Conservation (phyloP, 64 coral and sea anemone species). For the Exaiptasia diaphana region DNA sequence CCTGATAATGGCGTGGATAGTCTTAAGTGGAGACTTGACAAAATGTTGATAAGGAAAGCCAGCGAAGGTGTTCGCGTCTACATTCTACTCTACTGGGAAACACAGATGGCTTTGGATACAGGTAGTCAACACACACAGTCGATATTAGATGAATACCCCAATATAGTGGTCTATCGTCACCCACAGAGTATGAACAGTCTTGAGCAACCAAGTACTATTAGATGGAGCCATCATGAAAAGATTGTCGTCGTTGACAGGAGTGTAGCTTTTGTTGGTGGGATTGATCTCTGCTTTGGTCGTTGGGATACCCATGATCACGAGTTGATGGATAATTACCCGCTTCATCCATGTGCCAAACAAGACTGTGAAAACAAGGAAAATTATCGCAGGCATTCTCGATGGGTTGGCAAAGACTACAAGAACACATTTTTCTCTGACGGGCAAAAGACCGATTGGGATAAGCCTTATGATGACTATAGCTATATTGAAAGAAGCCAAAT, state of each 20-base stretch:
- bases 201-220: not conserved
- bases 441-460: slow-evolving; percentile 3
- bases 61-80: slow-evolving; percentile 33
- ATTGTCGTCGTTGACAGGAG: slow-evolving; percentile 39
- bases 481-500: slow-evolving; percentile 41
- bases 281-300: slow-evolving; percentile 45
- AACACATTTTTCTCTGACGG: slow-evolving; percentile 34
- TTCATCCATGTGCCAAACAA: no score
- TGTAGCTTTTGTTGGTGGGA: slow-evolving; percentile 45
- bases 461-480: slow-evolving; percentile 38
- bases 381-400: slow-evolving; percentile 34
- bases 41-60: slow-evolving; percentile 46
- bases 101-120: slow-evolving; percentile 14
- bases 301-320: slow-evolving; percentile 25
- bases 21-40: slow-evolving; percentile 19
- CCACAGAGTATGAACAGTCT: slow-evolving; percentile 2
- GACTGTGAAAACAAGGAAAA: no score
- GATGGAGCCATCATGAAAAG: slow-evolving; percentile 59
- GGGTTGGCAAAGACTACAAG: slow-evolving; percentile 53
- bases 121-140: slow-evolving; percentile 19
- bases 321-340: slow-evolving; percentile 32
- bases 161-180: slow-evolving; percentile 38
- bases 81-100: slow-evolving; percentile 54
- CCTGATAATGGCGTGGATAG: slow-evolving; percentile 25
- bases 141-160: not conserved